These are phyloP conservation scores for Argyresthia albistria DNA, from an alignment of 2,888 invertebrate species.

Conservation along the genomic window DNA sequence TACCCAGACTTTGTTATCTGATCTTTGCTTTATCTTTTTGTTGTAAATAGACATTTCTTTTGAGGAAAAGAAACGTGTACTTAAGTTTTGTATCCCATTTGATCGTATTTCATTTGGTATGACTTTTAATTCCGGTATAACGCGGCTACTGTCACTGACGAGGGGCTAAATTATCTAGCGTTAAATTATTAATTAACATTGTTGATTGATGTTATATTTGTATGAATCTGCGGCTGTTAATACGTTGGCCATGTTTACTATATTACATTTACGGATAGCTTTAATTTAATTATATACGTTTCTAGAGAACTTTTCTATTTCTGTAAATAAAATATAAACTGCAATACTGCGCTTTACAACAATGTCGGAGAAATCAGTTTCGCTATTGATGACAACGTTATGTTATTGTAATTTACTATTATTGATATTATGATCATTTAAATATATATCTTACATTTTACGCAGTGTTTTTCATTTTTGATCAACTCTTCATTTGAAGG, in stretches of 20 bases:
- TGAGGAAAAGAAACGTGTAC: too few species aligned
- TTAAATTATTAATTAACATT: conserved; percentile 6
- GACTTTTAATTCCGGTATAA: too few species aligned
- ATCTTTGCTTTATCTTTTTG: too few species aligned
- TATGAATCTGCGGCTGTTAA: background rate
- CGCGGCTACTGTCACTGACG: too few species aligned
- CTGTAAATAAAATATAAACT: conserved; percentile 26
- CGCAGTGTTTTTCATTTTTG: conserved; percentile 9
- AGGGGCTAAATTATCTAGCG: too few species aligned
- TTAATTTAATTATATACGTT: background rate
- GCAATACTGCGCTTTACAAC: conserved; percentile 1
- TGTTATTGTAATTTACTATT: conserved; percentile 33
- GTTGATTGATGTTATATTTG: conserved; percentile 12
- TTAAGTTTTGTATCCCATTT: too few species aligned
- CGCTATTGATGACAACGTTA: conserved; percentile 57
- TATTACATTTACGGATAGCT: background rate
- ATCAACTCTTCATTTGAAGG: background rate
- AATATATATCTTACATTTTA: conserved; percentile 70
- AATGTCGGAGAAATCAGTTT: conserved; percentile 63
- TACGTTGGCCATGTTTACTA: background rate
- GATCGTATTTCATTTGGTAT: too few species aligned
- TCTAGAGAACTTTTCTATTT: conserved; percentile 8
- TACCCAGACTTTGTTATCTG: too few species aligned
- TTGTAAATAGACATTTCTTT: too few species aligned
- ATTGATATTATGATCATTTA: conserved; percentile 36